phyloP scores from a whole-genome alignment of 1,140 invertebrate genomes.

The Chrysoperla carnea region DNA sequence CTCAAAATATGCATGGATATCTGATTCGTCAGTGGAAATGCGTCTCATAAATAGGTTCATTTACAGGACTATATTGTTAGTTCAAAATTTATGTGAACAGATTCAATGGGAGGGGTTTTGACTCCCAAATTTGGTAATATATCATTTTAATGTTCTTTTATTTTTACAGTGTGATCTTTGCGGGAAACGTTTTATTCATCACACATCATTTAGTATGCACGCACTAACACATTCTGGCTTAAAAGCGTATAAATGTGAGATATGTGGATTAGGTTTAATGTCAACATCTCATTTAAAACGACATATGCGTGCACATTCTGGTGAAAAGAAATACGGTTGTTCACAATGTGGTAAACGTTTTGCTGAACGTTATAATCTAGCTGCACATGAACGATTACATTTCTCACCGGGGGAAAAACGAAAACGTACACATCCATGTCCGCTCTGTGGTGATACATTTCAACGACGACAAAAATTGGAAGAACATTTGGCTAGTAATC shows the following conservation, averaged over 20 bases:
- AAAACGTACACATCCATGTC: slow-evolving; percentile 2
- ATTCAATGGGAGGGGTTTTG: too few relatives aligned
- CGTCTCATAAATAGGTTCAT: too few relatives aligned
- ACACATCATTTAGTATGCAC: slow-evolving; percentile 49
- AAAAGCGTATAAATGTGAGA: slow-evolving; percentile 38
- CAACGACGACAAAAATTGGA: slow-evolving; percentile 2
- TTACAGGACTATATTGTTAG: too few relatives aligned
- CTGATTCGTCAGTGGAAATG: too few relatives aligned
- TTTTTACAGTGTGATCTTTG: slow-evolving; percentile 39
- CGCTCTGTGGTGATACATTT: neutral
- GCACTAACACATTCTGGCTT: slow-evolving; percentile 39
- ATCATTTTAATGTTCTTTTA: too few relatives aligned
- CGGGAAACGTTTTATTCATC: slow-evolving; percentile 49
- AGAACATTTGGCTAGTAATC: slow-evolving; percentile 4
- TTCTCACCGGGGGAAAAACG: neutral
- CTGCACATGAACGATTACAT: slow-evolving; percentile 13
- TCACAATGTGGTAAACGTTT: slow-evolving; percentile 43
- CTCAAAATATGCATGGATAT: too few relatives aligned
- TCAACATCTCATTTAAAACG: slow-evolving; percentile 44
- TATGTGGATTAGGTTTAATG: slow-evolving; percentile 36
- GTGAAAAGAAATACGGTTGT: slow-evolving; percentile 46
- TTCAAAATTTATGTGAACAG: too few relatives aligned
- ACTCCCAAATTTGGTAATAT: too few relatives aligned
- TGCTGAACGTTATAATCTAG: slow-evolving; percentile 34
- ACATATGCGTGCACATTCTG: slow-evolving; percentile 46